Base-by-base conservation (phyloP, 2,797 vertebrate genomes). In the Urosaurus nigricauda region DNA sequence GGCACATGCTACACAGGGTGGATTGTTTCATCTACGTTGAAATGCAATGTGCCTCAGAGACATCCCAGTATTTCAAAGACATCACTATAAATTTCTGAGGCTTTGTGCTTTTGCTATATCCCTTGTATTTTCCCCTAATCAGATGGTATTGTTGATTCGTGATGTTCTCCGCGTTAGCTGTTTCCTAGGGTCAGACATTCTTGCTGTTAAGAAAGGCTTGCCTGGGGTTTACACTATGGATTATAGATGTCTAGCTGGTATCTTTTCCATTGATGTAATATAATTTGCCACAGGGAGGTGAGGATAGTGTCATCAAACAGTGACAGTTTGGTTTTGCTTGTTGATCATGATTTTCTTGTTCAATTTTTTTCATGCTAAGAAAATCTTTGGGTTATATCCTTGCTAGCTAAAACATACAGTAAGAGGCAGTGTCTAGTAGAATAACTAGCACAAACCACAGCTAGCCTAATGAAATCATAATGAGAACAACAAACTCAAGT, bases 1-100 rank as follows among this genome's bases (percentile, higher is more conserved):
- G 51, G 26, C 65, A 85, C 47, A 43, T 70, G 21, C 60, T 32
- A 2, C 7, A 32, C 13, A 75, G 70, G 24, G 14, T 85, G 21
- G 43, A 78, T 79, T 47, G n/a, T 74, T 80, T 68, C 24, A 79
- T 51, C 40, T 56, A 3, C 19, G 83, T 83, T 88, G 58, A 88
- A 68, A 24, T 12, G 16, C 1, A 17, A 17, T 35, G n/a, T 43
- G 17, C 35, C 17, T 70, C 19, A 37, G 37, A 78, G 29, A n/a
- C 51, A 68, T 29, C 51, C 71, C 29, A 35, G 7, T 40, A 63
- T 68, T 80, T 84, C 53, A 84, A 79, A 85, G 17, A 58, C 29
- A 53, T 53, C n/a, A 60, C 11, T 85, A 37, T 17, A 40, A 12
- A 60, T 47, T 37, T 12, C 58, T 77, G 24, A 24, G 43, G 11